Percentiles rank a stretch among this genome's conserved stretches.
These are phyloP conservation scores for Protosalanx chinensis DNA, from an alignment of 2,797 vertebrate genomes.

Conservation along the genomic window DNA sequence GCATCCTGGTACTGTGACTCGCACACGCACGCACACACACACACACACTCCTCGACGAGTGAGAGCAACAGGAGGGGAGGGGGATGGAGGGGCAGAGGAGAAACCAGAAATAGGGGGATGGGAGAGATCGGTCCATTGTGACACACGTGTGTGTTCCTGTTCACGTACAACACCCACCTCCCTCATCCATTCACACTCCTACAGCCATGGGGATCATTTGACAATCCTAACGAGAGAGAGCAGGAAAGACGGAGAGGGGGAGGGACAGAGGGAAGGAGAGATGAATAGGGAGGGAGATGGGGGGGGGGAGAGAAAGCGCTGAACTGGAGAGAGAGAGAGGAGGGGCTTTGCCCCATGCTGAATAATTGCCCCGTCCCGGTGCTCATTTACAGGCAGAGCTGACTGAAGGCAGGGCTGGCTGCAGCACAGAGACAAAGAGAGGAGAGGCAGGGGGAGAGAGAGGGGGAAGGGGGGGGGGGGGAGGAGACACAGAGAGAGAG, in stretches of 20 bases:
- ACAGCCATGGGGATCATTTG: neutral
- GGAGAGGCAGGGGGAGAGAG: neutral
- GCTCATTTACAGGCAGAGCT: conserved; percentile 62
- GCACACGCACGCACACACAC: conserved; percentile 10
- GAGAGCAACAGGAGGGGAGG: neutral
- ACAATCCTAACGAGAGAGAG: neutral
- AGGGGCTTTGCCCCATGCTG: conserved; percentile 47
- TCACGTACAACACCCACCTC: neutral
- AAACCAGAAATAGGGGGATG: conserved; percentile 20
- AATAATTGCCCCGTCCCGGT: conserved; percentile 62
- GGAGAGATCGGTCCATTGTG: conserved; percentile 25
- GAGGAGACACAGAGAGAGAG: conserved; percentile 51
- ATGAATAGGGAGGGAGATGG: conserved; percentile 13
- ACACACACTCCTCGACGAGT: conserved; percentile 1
- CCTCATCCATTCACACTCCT: no score
- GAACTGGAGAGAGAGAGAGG: conserved; percentile 26
- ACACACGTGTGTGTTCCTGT: conserved; percentile 23
- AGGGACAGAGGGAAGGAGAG: conserved; percentile 17
- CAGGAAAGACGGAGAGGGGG: neutral
- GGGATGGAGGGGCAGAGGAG: neutral
- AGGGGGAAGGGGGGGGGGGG: neutral
- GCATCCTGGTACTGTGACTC: conserved; percentile 11
- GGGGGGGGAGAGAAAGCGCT: neutral
- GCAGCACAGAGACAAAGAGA: conserved; percentile 59
- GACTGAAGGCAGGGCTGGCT: conserved; percentile 41